A percentile compares a stretch with the other conserved stretches of the same genome.
phyloP scores from a whole-genome alignment of 2,113 vertebrate species.

The Leptodactylus fuscus region DNA sequence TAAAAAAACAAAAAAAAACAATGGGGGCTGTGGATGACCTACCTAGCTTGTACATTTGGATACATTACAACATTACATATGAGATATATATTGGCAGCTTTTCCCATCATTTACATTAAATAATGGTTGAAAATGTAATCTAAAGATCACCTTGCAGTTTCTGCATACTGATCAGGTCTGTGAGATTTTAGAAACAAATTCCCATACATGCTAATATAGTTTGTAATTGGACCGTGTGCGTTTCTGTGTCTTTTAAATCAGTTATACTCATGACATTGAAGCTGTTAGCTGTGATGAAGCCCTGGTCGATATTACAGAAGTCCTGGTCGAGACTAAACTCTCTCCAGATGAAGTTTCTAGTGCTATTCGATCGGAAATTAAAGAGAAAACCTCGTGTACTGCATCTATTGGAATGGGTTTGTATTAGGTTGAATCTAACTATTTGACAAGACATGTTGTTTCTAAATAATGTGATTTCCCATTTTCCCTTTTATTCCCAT shows the following conservation, averaged over 20 bases:
- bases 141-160: no score
- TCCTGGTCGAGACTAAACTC: constrained; percentile 85
- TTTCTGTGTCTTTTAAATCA: constrained; percentile 75
- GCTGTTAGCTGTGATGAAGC: constrained; percentile 98
- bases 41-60: no score
- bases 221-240: no score
- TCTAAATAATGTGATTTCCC: neutral
- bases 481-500: neutral
- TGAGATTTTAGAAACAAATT: no score
- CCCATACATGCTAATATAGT: no score
- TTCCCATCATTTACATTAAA: no score
- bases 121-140: no score
- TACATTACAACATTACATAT: no score
- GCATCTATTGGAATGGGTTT: constrained; percentile 96
- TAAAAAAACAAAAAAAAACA: no score
- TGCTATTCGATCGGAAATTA: constrained; percentile 88
- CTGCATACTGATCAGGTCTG: neutral
- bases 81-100: no score
- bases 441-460: neutral
- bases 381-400: constrained; percentile 87
- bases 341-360: constrained; percentile 86
- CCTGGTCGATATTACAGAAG: constrained; percentile 87
- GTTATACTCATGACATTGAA: constrained; percentile 95
- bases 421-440: constrained; percentile 58
- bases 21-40: no score